Percentiles rank a stretch among this genome's conserved stretches.
These are phyloP conservation scores for Malurus splendens DNA, from an alignment of 2,797 vertebrate genomes.

Conservation along the genomic window DNA sequence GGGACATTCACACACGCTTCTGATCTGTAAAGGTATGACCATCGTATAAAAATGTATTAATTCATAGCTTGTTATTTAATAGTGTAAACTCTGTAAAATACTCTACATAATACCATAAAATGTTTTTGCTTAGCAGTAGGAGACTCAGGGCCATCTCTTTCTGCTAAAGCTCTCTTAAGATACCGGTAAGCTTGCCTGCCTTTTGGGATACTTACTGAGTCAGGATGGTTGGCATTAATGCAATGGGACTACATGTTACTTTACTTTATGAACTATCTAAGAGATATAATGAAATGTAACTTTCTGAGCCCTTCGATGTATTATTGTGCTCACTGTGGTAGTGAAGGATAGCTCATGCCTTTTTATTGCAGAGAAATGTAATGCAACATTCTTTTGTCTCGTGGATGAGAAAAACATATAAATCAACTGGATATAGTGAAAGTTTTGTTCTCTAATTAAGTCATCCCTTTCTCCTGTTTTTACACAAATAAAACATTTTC, in stretches of 20 bases:
- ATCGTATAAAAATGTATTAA: neutral
- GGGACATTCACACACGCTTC: neutral
- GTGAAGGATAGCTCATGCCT: neutral
- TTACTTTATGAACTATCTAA: neutral
- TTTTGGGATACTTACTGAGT: neutral
- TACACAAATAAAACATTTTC: slow-evolving; percentile 51
- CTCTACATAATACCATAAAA: neutral
- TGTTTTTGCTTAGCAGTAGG: neutral
- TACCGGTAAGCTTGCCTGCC: neutral
- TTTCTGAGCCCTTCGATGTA: slow-evolving; percentile 3
- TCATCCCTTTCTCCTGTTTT: slow-evolving; percentile 48
- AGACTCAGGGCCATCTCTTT: neutral
- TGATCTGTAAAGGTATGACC: neutral
- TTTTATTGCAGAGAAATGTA: slow-evolving; percentile 18
- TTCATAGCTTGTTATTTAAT: neutral
- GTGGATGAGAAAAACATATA: slow-evolving; percentile 15
- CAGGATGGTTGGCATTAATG: neutral
- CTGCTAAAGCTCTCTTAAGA: neutral
- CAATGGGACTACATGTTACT: neutral
- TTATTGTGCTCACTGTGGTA: neutral
- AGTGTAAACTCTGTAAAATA: neutral
- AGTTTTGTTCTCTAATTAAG: slow-evolving; percentile 44
- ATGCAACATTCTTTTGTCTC: slow-evolving; percentile 6
- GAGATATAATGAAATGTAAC: neutral
- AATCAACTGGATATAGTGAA: slow-evolving; percentile 32